Evolutionary conservation across 1,140 invertebrate species (phyloP).

Genomic region (Anthonomus grandis): DNA sequence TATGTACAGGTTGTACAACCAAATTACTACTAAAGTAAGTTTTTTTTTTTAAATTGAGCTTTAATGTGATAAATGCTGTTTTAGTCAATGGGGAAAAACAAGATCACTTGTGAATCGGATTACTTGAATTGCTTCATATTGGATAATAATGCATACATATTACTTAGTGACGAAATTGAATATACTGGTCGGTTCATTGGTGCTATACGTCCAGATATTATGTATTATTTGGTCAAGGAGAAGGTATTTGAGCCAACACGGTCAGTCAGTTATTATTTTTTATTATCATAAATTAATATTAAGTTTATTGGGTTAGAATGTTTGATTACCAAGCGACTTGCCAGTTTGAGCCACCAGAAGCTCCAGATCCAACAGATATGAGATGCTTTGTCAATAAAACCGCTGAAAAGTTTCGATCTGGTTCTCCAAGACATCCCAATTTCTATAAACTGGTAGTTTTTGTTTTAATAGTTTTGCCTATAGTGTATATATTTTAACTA

Average conservation of each 20-base stretch:
- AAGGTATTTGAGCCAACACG: conserved; percentile 70
- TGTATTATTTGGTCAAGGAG: conserved; percentile 71
- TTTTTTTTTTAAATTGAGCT: too few relatives aligned
- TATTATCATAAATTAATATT: neutral
- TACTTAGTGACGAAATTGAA: conserved; percentile 70
- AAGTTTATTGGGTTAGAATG: conserved; percentile 57
- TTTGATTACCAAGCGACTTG: conserved; percentile 91
- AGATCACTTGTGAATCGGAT: conserved; percentile 65
- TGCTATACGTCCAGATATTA: conserved; percentile 73
- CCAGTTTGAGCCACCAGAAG: conserved; percentile 33
- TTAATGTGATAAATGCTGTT: too few relatives aligned
- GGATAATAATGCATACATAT: conserved; percentile 85
- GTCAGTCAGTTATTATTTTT: conserved; percentile 9
- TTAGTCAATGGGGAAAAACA: conserved; percentile 50
- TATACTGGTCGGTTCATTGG: conserved; percentile 79
- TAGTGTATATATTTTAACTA: conserved; percentile 22
- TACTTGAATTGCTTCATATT: conserved; percentile 79
- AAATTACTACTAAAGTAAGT: conserved; percentile 59
- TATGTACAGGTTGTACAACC: conserved; percentile 65
- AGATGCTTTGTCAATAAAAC: conserved; percentile 8
- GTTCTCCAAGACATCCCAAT: neutral
- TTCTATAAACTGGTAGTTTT: conserved; percentile 1
- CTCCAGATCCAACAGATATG: conserved; percentile 5
- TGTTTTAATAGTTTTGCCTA: conserved; percentile 1
- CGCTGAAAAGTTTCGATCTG: conserved; percentile 16